Evolutionary conservation across 2,888 invertebrate genomes (phyloP).

Genomic region (Pachliopta kotzebuea): DNA sequence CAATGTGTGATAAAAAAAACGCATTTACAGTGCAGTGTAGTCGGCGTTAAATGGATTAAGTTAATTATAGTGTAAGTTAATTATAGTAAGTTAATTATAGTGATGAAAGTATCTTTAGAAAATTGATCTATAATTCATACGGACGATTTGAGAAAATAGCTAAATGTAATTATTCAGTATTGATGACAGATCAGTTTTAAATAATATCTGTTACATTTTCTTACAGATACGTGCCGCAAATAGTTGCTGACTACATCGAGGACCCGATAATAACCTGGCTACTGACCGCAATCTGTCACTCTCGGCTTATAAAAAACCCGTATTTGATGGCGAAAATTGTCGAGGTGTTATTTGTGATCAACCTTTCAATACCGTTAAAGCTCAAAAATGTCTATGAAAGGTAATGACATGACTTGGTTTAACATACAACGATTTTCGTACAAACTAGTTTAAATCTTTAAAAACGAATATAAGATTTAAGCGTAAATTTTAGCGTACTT

Average conservation of each 20-base stretch:
- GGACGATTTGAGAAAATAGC: no score
- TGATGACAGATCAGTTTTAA: neutral
- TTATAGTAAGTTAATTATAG: no score
- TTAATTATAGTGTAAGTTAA: no score
- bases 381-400: slow-evolving; percentile 83
- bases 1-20: no score
- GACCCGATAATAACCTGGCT: slow-evolving; percentile 93
- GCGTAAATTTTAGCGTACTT: no score
- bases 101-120: no score
- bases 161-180: neutral
- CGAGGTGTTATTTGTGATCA: slow-evolving; percentile 91
- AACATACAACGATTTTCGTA: neutral
- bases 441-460: no score
- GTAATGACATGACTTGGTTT: slow-evolving; percentile 24
- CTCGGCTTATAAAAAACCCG: slow-evolving; percentile 96
- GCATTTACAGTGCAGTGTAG: no score
- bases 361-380: slow-evolving; percentile 82
- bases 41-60: no score
- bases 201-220: neutral
- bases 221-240: slow-evolving; percentile 86
- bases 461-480: no score
- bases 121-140: no score
- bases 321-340: slow-evolving; percentile 98
- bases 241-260: slow-evolving; percentile 88
- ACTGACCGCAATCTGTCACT: slow-evolving; percentile 93